A percentile compares a stretch with the other conserved stretches of the same genome.
phyloP scores from a whole-genome alignment of 2,797 vertebrate species.

The Lepus townsendii region DNA sequence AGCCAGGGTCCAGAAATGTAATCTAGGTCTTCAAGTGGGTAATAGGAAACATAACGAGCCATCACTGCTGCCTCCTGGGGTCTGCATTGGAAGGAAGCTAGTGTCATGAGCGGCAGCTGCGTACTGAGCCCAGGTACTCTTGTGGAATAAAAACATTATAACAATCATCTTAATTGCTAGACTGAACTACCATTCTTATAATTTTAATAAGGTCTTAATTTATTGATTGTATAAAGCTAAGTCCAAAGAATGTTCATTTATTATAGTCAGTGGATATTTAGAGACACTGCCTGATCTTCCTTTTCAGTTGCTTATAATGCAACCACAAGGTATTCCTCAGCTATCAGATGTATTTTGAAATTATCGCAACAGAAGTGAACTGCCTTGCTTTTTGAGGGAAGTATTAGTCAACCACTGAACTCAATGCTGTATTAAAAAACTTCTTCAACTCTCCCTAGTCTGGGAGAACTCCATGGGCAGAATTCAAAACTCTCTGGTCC shows the following conservation, averaged over 20 bases:
- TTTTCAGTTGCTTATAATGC: background rate
- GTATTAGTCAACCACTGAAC: background rate
- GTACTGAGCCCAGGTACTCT: too few species aligned
- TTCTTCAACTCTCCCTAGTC: too few species aligned
- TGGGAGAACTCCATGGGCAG: background rate
- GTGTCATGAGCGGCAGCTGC: too few species aligned
- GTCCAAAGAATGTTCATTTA: background rate
- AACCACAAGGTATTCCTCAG: background rate
- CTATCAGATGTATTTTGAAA: background rate
- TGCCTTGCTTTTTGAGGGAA: background rate
- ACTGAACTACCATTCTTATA: too few species aligned
- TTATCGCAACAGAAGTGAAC: background rate
- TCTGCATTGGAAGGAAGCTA: too few species aligned
- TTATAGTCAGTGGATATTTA: too few species aligned
- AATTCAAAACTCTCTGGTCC: background rate
- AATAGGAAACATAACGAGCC: too few species aligned
- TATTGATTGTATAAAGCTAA: background rate
- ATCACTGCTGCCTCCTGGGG: too few species aligned
- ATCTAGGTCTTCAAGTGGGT: too few species aligned
- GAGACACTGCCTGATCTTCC: background rate
- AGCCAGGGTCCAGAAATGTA: too few species aligned
- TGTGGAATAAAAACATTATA: too few species aligned
- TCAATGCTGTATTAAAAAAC: background rate
- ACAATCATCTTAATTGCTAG: too few species aligned
- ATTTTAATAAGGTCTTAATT: background rate